A percentile compares a stretch with the other conserved stretches of the same genome.
These are phyloP conservation scores for Hecatera dysodea DNA, from an alignment of 2,888 invertebrate genomes.

Conservation along the genomic window DNA sequence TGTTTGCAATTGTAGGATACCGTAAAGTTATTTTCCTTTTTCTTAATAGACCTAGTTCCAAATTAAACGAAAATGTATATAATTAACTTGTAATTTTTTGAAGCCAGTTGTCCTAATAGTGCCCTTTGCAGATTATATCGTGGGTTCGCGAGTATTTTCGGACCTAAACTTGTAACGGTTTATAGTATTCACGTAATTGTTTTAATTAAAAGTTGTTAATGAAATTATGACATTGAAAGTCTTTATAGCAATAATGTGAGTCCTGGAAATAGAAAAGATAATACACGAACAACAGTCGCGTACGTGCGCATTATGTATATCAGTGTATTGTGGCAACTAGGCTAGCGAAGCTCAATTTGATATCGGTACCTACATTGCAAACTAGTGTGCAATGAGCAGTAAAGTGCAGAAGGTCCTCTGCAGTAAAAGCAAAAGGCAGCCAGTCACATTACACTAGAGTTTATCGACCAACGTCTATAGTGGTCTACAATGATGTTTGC, in stretches of 20 bases:
- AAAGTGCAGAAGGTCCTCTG: not conserved
- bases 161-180: constrained; percentile 16
- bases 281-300: not conserved
- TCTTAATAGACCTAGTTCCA: not conserved
- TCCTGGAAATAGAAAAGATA: not conserved
- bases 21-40: not conserved
- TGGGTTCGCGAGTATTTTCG: not conserved
- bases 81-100: constrained; percentile 5
- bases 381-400: not conserved
- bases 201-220: constrained; percentile 25
- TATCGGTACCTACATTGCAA: not conserved
- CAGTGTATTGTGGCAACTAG: not conserved
- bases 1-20: not conserved
- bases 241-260: not conserved
- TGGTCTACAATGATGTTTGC: not conserved
- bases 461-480: not conserved
- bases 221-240: not conserved
- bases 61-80: not conserved
- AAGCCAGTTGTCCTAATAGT: constrained; percentile 1
- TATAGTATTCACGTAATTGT: constrained; percentile 21
- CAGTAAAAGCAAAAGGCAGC: not conserved
- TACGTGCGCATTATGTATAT: not conserved
- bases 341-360: not conserved
- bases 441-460: not conserved
- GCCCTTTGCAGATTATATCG: constrained; percentile 1